Evolutionary conservation across 2,888 invertebrate species (phyloP).

Genomic region (Balanococcus diminutus): DNA sequence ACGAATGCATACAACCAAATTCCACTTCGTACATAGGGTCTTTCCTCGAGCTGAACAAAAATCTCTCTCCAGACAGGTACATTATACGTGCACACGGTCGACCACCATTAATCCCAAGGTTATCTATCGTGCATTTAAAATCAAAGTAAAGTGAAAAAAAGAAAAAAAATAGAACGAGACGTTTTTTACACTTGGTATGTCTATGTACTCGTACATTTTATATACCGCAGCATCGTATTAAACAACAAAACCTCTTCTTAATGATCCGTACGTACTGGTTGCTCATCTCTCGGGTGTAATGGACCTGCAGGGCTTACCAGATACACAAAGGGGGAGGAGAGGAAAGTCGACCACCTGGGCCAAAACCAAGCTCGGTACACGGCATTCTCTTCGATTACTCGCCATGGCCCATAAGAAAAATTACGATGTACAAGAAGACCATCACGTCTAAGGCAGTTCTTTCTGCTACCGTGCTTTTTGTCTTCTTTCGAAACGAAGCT

Average conservation of each 20-base stretch:
- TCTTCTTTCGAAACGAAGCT: neutral
- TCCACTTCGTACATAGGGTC: neutral
- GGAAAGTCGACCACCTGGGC: neutral
- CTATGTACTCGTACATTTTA: no score
- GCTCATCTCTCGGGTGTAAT: neutral
- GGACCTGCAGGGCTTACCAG: neutral
- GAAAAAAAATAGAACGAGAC: neutral
- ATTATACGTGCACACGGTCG: neutral
- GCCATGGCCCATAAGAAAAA: neutral
- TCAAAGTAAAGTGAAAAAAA: neutral
- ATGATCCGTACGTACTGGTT: neutral
- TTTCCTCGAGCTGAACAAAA: neutral
- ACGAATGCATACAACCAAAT: neutral
- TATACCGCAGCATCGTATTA: neutral
- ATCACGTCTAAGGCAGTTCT: neutral
- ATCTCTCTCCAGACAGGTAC: neutral
- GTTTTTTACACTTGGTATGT: neutral
- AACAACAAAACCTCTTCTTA: neutral
- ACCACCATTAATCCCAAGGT: neutral
- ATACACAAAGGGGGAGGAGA: neutral
- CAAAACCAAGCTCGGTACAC: neutral
- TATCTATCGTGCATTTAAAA: neutral
- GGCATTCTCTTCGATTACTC: neutral
- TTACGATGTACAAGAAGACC: neutral
- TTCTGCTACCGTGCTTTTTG: neutral